Evolutionary conservation across 2,113 vertebrate species (phyloP).

Genomic region (Gobiocypris rarus): DNA sequence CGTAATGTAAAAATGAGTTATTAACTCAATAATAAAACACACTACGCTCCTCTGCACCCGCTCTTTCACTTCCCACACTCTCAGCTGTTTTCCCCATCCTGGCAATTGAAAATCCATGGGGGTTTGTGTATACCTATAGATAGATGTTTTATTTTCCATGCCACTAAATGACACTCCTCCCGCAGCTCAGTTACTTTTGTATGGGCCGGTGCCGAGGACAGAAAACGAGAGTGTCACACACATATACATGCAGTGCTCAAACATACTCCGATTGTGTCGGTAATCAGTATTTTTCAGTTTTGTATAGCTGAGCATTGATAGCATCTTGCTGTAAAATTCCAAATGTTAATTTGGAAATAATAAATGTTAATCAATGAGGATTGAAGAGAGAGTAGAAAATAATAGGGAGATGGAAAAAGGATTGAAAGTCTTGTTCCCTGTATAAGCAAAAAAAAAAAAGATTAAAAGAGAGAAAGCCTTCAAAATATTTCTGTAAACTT

Average conservation of each 20-base stretch:
- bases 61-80: slow-evolving; percentile 63
- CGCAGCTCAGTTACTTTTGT: slow-evolving; percentile 23
- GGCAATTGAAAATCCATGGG: slow-evolving; percentile 68
- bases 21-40: slow-evolving; percentile 70
- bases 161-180: slow-evolving; percentile 51
- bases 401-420: background rate
- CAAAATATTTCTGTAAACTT: too few relatives aligned
- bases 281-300: background rate
- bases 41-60: slow-evolving; percentile 59
- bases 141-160: slow-evolving; percentile 54
- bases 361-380: too few relatives aligned
- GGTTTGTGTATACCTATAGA: slow-evolving; percentile 63
- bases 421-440: background rate
- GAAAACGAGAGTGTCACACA: background rate
- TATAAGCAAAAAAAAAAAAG: background rate
- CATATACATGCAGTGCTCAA: background rate
- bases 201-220: background rate
- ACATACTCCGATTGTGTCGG: background rate
- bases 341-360: background rate
- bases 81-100: slow-evolving; percentile 59
- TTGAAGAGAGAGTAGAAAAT: background rate
- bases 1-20: slow-evolving; percentile 68
- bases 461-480: too few relatives aligned
- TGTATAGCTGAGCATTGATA: slow-evolving; percentile 50
- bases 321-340: background rate